Percentiles rank a stretch among this genome's conserved stretches.
Conservation (phyloP, 2,888 invertebrate genomes). For the Apodemia hepburni region DNA sequence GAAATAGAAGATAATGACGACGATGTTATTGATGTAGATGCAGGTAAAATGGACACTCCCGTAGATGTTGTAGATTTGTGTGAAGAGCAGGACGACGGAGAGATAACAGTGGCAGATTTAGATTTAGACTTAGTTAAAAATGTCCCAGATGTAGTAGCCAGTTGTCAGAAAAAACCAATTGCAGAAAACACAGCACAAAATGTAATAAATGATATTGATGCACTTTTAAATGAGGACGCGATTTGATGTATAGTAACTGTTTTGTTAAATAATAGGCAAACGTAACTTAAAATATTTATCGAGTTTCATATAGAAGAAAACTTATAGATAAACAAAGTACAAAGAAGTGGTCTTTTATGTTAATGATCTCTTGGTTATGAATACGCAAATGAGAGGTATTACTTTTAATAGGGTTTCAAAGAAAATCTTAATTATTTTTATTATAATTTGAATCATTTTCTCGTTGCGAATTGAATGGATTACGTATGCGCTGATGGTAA, state of each 20-base stretch:
- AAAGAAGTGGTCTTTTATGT: neutral
- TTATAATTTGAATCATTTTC: neutral
- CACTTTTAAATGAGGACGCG: conserved; percentile 51
- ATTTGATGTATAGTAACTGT: conserved; percentile 41
- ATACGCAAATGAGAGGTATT: too few relatives aligned
- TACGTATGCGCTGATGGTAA: neutral
- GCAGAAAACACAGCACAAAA: conserved; percentile 28
- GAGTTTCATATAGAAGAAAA: neutral
- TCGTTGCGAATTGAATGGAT: neutral
- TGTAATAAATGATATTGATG: conserved; percentile 52
- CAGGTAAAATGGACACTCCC: conserved; percentile 44
- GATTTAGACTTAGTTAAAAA: conserved; percentile 55
- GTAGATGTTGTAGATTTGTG: conserved; percentile 64
- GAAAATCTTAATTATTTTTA: too few relatives aligned
- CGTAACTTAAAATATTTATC: neutral
- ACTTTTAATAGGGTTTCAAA: too few relatives aligned
- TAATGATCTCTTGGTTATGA: neutral
- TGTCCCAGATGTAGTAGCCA: conserved; percentile 70
- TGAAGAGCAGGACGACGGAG: conserved; percentile 54
- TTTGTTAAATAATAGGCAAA: neutral
- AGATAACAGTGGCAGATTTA: conserved; percentile 44
- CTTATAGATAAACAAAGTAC: neutral
- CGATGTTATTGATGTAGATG: conserved; percentile 58
- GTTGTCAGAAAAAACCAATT: conserved; percentile 49
- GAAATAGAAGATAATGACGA: conserved; percentile 44